Base-by-base conservation (phyloP, 1,140 invertebrate genomes). In the Nasonia vitripennis region DNA sequence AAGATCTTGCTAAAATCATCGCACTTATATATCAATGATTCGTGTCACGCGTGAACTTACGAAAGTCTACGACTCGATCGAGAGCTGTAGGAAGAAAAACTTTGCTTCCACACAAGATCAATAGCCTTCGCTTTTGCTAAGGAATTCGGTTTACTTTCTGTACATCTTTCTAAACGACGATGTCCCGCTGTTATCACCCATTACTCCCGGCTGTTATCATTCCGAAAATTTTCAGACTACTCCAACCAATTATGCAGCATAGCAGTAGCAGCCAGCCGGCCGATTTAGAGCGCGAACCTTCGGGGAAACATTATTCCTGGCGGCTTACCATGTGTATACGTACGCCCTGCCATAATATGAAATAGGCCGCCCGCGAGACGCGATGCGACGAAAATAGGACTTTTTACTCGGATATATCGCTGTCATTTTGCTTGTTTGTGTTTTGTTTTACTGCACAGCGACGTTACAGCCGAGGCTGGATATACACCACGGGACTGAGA, bases 291-390 rank as follows among this genome's bases (percentile, higher is more conserved):
- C 45, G 17, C 6, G 55, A 71, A 81, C 67, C 87, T 87, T 81
- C 77, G 77, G 71, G 83, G 77, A 88, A 88, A 87, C 81, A 87
- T 87, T 88, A 87, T 88, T 87, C 70, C 86, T 88, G 78, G 87
- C 87, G 20, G 1, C 20, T 51, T 27, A 82, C 83, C 81, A 88
- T 74, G 41, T 73, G 27, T 51, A 48, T 14, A 41, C n/a, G n/a
- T 73, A 71, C 34, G 48, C 70, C 23, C 9, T 67, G 41, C 7
- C 31, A 83, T 45, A 77, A 78, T 84, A 34, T 48, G 55, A 84
- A 78, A 78, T 84, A 17, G 2, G 62, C 34, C 41, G 68, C 1
- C 45, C 23, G 41, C 31, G 23, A 62, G 12, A 75, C n/a, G 10
- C 27, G 17, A 68, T 71, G 27, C 20, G 74, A 84, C 55, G 78